Evolutionary conservation across 1,140 invertebrate genomes (phyloP), one percentile per base, ranked within the genome.

Genomic region (Drosophila prosaltans): DNA sequence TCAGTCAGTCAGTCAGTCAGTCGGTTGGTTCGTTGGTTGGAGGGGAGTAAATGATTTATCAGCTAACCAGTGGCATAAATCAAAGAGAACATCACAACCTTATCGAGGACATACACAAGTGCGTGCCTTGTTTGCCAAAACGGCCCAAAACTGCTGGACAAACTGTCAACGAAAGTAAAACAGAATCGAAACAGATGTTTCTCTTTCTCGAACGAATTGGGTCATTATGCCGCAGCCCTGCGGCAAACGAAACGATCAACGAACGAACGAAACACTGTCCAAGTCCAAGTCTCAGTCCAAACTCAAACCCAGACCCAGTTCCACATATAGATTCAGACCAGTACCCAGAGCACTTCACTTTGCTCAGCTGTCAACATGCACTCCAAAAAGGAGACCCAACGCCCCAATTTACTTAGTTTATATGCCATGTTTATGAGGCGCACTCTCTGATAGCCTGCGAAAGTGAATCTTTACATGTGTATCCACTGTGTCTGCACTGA

Each of bases 41-140:
- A 5, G 6, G 32, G 32, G 32, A 36, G 32, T 2, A 36, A 66
- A 68, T 72, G 82, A 86, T 85, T 85, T 85, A 85, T 85, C 62
- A 71, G 83, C 73, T 68, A 64, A 84, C 40, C 58, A 62, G 69
- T 65, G 69, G 82, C 67, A 81, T 85, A 85, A 85, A 85, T 85
- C 82, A 85, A 81, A 81, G 70, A 59, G 63, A 59, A 65, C 57
- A 70, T 58, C 74, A 70, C 4, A 2, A 71, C 68, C 76, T 74
- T 82, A 89, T 89, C 84, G 84, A 89, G 84, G 84, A 76, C 84
- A 76, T 84, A 89, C 84, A 89, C 84, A 89, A 88, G 84, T 88
- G 84, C 84, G 84, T 88, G 84, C 68, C 67, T 77, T 64, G 84
- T 32, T 80, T 88, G 80, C 72, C 69, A 83, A 89, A 78, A 69